Percentiles rank a stretch among this genome's conserved stretches.
Evolutionary conservation across 2,113 vertebrate species (phyloP).

Genomic region (Muntiacus reevesi): DNA sequence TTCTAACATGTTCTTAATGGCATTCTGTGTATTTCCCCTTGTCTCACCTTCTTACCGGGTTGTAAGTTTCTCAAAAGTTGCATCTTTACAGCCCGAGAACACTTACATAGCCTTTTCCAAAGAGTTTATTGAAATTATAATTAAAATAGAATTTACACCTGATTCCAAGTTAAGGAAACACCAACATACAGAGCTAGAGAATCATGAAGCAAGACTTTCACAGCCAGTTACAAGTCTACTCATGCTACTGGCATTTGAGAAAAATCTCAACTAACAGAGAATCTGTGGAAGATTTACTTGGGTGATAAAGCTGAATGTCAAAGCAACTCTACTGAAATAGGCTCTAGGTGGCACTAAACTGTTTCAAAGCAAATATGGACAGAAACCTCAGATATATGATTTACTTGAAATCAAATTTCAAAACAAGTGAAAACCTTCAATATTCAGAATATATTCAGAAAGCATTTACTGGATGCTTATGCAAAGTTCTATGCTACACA

Average conservation of each 20-base stretch:
- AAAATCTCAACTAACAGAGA: conserved; percentile 13
- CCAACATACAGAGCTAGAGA: neutral
- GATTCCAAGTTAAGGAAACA: conserved; percentile 18
- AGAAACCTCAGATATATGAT: neutral
- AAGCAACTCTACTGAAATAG: neutral
- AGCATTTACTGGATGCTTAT: neutral
- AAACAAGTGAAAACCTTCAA: conserved; percentile 4
- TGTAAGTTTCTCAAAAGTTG: neutral
- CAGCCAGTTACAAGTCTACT: conserved; percentile 15
- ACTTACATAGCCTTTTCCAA: neutral
- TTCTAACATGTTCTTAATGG: neutral
- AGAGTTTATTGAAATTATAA: neutral
- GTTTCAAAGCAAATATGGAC: neutral
- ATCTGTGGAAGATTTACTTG: neutral
- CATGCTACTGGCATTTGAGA: conserved; percentile 26
- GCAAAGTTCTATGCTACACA: neutral
- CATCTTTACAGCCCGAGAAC: neutral
- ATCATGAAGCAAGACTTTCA: neutral
- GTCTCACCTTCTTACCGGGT: neutral
- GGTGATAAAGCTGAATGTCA: neutral
- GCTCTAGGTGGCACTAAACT: neutral
- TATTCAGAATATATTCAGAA: neutral
- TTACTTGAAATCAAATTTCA: conserved; percentile 26
- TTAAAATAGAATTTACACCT: neutral
- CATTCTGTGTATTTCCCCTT: neutral